These are phyloP conservation scores for Hydra vulgaris DNA, from an alignment of 30 jellyfish, hydroid and myxozoan genomes.

Conservation along the genomic window DNA sequence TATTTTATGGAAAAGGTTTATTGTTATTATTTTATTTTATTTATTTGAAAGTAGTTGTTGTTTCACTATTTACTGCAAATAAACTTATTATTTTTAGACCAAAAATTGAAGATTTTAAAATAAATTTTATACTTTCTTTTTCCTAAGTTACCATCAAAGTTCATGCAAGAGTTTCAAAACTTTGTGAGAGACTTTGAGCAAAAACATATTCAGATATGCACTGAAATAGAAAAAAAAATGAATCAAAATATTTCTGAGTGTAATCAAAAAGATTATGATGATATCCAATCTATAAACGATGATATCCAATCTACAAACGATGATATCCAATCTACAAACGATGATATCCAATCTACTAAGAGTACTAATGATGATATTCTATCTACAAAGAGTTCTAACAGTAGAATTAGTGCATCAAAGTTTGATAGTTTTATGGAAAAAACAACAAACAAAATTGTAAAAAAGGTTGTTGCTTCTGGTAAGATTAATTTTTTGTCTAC, in stretches of 20 bases:
- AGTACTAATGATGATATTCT: conserved; percentile 37
- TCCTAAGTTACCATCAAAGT: too few relatives aligned
- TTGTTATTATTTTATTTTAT: neutral
- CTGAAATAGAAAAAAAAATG: conserved; percentile 55
- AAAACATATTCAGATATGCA: conserved; percentile 44
- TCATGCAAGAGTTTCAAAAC: conserved; percentile 13
- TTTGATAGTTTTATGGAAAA: conserved; percentile 57
- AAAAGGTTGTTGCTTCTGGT: conserved; percentile 53
- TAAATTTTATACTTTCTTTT: too few relatives aligned
- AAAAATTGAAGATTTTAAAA: too few relatives aligned
- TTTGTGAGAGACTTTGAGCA: conserved; percentile 32
- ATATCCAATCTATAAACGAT: conserved; percentile 39
- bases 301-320: too few relatives aligned
- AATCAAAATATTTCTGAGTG: conserved; percentile 3
- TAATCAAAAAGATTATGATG: conserved; percentile 50
- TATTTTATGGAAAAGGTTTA: neutral
- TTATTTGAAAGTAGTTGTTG: neutral
- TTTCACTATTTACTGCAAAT: too few relatives aligned
- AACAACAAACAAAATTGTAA: conserved; percentile 59
- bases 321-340: too few relatives aligned
- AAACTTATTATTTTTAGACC: too few relatives aligned
- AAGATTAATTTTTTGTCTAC: neutral
- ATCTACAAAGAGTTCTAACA: too few relatives aligned
- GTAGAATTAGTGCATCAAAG: conserved; percentile 46
- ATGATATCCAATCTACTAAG: conserved; percentile 44